Evolutionary conservation across 2,888 invertebrate species (phyloP).

Genomic region (Tipula unca): DNA sequence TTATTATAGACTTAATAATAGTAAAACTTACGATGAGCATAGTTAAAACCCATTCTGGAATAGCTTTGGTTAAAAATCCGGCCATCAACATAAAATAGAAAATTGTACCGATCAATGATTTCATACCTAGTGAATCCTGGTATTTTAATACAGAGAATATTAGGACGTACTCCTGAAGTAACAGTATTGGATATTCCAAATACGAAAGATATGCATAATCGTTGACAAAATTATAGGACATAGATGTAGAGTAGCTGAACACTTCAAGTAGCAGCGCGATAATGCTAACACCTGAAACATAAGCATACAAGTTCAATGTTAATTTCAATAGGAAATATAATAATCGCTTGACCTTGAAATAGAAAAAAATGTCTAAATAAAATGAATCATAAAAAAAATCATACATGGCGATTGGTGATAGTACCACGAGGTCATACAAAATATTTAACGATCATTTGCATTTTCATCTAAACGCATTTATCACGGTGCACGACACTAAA

Average conservation of each 20-base stretch:
- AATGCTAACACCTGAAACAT: conserved; percentile 36
- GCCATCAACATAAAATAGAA: conserved; percentile 43
- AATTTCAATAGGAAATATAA: neutral
- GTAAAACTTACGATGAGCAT: conserved; percentile 41
- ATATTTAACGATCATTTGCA: neutral
- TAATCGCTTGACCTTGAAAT: neutral
- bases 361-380: neutral
- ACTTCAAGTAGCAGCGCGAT: conserved; percentile 37
- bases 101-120: conserved; percentile 34
- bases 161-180: conserved; percentile 65
- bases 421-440: neutral
- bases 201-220: conserved; percentile 67
- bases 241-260: conserved; percentile 70
- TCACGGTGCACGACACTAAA: neutral
- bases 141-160: conserved; percentile 64
- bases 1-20: neutral
- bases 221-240: conserved; percentile 70
- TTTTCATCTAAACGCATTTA: neutral
- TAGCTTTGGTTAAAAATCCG: conserved; percentile 40
- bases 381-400: neutral
- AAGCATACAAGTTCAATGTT: neutral
- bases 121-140: conserved; percentile 47
- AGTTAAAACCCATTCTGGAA: conserved; percentile 35
- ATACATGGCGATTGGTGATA: neutral
- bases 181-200: conserved; percentile 74